phyloP scores from a whole-genome alignment of 1,140 invertebrate genomes.

The Macrocentrus cingulum region DNA sequence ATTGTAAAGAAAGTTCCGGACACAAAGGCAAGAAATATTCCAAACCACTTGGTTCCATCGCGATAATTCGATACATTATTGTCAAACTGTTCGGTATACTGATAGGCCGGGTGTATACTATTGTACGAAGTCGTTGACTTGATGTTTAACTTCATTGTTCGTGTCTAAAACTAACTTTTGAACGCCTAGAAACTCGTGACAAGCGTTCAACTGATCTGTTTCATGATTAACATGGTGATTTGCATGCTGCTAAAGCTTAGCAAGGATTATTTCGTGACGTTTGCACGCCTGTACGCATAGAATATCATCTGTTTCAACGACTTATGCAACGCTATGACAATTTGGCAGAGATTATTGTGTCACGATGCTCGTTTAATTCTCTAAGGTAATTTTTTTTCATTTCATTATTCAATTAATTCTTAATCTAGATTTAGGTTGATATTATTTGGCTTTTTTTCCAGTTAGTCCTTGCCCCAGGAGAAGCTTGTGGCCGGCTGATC shows the following conservation, averaged over 20 bases:
- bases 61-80: slow-evolving; percentile 49
- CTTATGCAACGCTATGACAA: too few species aligned
- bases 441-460: background rate
- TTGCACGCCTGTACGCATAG: too few species aligned
- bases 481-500: slow-evolving; percentile 71
- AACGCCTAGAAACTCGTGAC: background rate
- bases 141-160: slow-evolving; percentile 49
- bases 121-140: slow-evolving; percentile 48
- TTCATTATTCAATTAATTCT: too few species aligned
- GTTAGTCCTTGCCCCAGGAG: slow-evolving; percentile 63
- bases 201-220: background rate
- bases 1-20: slow-evolving; percentile 60
- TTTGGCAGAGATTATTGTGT: too few species aligned
- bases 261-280: slow-evolving; percentile 33
- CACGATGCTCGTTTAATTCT: too few species aligned
- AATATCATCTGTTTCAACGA: too few species aligned
- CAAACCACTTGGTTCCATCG: slow-evolving; percentile 55
- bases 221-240: slow-evolving; percentile 40
- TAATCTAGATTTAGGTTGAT: too few species aligned
- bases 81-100: slow-evolving; percentile 50
- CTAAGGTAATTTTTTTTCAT: too few species aligned
- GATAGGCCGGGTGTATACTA: slow-evolving; percentile 51
- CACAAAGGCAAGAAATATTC: slow-evolving; percentile 57
- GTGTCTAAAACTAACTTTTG: background rate
- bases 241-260: slow-evolving; percentile 34